Conservation (phyloP, 2,113 vertebrate species). For the Scomber scombrus region DNA sequence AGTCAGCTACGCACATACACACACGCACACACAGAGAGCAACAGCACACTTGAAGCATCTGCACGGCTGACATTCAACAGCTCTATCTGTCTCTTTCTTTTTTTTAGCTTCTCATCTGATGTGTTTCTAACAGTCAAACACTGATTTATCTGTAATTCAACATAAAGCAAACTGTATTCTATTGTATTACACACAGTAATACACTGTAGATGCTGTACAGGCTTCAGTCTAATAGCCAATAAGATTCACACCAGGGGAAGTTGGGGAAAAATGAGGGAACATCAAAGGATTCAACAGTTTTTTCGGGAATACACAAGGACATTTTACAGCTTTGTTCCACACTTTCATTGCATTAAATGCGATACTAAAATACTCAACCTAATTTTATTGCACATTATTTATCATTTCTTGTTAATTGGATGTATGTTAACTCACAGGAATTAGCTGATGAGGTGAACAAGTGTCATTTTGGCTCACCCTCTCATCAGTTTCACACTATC, state of each 20-base stretch:
- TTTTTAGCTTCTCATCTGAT: conserved; percentile 24
- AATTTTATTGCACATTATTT: neutral
- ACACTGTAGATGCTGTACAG: conserved; percentile 13
- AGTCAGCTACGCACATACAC: conserved; percentile 86
- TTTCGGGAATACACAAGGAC: neutral
- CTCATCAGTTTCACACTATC: neutral
- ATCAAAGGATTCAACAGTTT: neutral
- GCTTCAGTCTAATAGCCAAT: conserved; percentile 21
- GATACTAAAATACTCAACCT: neutral
- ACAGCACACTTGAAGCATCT: conserved; percentile 66
- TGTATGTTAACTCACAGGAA: neutral
- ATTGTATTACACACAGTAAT: neutral
- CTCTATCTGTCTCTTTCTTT: conserved; percentile 52
- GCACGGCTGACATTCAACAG: conserved; percentile 71
- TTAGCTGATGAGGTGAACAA: neutral
- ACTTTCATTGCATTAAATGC: neutral
- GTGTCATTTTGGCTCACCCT: neutral
- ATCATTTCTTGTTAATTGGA: neutral
- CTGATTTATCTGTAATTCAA: neutral
- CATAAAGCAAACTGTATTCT: neutral
- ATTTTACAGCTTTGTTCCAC: conserved; percentile 16
- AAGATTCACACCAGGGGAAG: conserved; percentile 10
- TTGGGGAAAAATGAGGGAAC: conserved; percentile 7
- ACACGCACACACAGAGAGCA: conserved; percentile 37
- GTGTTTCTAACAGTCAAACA: conserved; percentile 36